Conservation (phyloP, 2,888 invertebrate genomes). For the Macrosoma leucophasiata region DNA sequence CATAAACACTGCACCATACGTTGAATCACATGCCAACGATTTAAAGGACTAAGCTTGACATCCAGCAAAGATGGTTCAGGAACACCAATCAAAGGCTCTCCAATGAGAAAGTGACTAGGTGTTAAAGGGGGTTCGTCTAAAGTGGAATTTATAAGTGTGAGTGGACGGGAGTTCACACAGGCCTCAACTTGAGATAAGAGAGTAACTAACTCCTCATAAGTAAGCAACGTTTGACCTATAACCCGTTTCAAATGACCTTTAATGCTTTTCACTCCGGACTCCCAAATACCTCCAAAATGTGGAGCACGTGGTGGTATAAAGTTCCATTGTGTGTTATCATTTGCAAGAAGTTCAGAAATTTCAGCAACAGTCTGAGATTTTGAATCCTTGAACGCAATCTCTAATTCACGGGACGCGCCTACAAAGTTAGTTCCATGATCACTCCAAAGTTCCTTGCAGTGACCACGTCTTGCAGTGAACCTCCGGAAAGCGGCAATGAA, state of each 20-base stretch:
- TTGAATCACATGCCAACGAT: too few species aligned
- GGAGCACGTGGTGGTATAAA: background rate
- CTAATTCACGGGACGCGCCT: background rate
- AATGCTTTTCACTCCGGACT: background rate
- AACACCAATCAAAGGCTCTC: background rate
- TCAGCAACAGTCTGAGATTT: background rate
- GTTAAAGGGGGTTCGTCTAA: background rate
- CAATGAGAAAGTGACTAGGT: background rate
- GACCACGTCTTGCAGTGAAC: constrained; percentile 16
- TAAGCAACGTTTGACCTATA: too few species aligned
- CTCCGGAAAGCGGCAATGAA: constrained; percentile 17
- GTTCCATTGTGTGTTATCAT: background rate
- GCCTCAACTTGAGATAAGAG: background rate
- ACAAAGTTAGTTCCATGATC: constrained; percentile 4
- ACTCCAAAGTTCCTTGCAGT: constrained; percentile 18
- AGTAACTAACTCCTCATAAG: background rate
- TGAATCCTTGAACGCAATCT: background rate
- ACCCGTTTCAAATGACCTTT: background rate
- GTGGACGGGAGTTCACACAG: constrained; percentile 19
- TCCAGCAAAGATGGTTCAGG: too few species aligned
- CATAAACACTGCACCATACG: too few species aligned
- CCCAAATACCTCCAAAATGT: background rate
- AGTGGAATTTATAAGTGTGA: constrained; percentile 10
- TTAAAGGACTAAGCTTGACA: too few species aligned
- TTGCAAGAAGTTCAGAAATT: background rate